These are phyloP conservation scores for Sinocyclocheilus maitianheensis DNA, from an alignment of 2,113 vertebrate species.

Conservation along the genomic window DNA sequence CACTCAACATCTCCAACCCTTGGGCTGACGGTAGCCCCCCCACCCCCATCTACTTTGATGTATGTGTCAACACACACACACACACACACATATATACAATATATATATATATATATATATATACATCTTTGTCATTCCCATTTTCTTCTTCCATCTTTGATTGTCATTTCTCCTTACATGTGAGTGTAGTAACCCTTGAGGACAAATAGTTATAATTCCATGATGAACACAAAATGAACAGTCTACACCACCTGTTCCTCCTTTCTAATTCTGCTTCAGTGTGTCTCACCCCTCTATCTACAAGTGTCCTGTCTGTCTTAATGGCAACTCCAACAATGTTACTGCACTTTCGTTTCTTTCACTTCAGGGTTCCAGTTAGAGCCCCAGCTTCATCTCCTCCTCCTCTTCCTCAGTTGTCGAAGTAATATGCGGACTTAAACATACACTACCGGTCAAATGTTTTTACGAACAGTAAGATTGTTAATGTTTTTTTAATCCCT, in stretches of 20 bases:
- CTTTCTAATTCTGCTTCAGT: background rate
- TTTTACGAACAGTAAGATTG: no score
- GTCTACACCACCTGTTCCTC: background rate
- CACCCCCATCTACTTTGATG: no score
- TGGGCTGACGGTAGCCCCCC: background rate
- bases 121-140: background rate
- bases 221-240: background rate
- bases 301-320: background rate
- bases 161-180: no score
- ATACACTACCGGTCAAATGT: no score
- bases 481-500: no score
- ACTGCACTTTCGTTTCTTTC: background rate
- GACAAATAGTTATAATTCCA: background rate
- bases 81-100: no score
- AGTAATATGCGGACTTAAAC: background rate
- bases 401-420: background rate
- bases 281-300: no score
- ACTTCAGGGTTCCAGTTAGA: constrained; percentile 21
- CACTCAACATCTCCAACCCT: background rate
- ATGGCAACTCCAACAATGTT: background rate
- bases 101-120: no score
- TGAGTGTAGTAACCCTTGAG: background rate
- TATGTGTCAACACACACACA: no score
- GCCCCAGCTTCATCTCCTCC: background rate
- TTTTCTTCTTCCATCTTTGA: background rate